These are phyloP conservation scores for Gopherus evgoodei DNA, from an alignment of 2,113 vertebrate species.

Conservation along the genomic window DNA sequence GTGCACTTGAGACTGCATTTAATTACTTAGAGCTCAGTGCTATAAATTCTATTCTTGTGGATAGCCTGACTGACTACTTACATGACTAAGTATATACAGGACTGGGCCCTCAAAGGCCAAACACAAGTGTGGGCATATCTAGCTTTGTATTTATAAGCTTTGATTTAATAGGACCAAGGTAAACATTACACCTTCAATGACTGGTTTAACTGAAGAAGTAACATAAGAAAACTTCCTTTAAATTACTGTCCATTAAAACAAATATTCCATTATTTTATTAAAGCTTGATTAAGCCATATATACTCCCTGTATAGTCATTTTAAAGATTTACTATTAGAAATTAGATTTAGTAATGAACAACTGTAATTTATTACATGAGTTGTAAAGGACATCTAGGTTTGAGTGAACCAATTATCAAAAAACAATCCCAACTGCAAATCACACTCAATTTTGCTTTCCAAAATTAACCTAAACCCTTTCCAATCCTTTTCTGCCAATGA, in stretches of 20 bases:
- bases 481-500: background rate
- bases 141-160: background rate
- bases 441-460: background rate
- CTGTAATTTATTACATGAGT: background rate
- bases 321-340: background rate
- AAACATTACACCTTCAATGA: background rate
- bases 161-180: background rate
- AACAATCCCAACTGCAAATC: background rate
- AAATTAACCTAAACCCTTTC: background rate
- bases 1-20: background rate
- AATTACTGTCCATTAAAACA: background rate
- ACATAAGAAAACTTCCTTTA: background rate
- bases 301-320: background rate
- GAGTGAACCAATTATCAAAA: background rate
- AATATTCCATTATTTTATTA: background rate
- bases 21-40: background rate
- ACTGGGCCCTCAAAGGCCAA: background rate
- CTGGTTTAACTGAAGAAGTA: background rate
- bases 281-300: background rate
- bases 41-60: background rate
- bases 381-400: background rate
- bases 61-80: background rate
- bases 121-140: background rate
- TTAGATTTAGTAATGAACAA: background rate
- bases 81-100: background rate